phyloP scores from a whole-genome alignment of 2,113 vertebrate species.

The Myodes glareolus region DNA sequence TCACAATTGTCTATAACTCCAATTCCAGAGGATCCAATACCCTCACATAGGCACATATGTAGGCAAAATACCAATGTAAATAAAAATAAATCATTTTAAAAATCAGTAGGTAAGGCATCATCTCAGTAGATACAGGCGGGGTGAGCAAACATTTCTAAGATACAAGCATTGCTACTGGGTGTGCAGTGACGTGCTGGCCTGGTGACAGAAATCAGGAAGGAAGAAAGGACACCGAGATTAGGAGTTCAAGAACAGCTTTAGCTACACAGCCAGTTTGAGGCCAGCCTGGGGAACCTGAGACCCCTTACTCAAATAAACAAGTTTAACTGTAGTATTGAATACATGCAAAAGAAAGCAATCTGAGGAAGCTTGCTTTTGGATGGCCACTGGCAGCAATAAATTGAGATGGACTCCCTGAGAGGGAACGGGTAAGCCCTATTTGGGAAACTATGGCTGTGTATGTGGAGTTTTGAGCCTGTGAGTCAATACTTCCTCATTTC shows the following conservation, averaged over 20 bases:
- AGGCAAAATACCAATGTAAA: not conserved
- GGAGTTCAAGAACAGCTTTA: not conserved
- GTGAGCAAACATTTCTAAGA: slow-evolving; percentile 55
- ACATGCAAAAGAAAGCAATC: slow-evolving; percentile 6
- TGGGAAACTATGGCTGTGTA: not conserved
- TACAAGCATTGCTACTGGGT: not conserved
- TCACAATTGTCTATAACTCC: not conserved
- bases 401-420: not conserved
- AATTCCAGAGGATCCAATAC: not conserved
- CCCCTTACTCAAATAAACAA: not conserved
- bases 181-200: no score
- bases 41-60: not conserved
- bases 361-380: not conserved
- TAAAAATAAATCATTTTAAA: not conserved
- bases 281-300: not conserved
- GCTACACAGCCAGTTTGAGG: not conserved
- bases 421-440: not conserved
- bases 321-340: slow-evolving; percentile 31
- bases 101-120: not conserved
- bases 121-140: slow-evolving; percentile 15
- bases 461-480: not conserved
- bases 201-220: not conserved
- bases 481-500: not conserved
- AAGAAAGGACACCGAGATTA: not conserved
- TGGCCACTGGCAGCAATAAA: no score